Evolutionary conservation across 2,113 vertebrate genomes (phyloP).

Genomic region (Heterotis niloticus): DNA sequence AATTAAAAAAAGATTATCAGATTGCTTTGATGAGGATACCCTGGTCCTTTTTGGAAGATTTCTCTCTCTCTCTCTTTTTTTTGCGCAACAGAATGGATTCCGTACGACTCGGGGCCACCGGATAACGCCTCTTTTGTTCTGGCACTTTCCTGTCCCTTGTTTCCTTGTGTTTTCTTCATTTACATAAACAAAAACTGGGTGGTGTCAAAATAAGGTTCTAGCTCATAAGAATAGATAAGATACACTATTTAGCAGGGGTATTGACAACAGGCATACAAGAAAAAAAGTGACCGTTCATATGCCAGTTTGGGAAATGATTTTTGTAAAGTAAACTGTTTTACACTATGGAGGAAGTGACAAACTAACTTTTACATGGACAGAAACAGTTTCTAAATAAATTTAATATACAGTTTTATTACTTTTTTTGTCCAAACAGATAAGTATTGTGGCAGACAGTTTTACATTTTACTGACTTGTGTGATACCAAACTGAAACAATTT

Average conservation of each 20-base stretch:
- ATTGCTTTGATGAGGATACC: not conserved
- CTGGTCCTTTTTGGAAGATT: not conserved
- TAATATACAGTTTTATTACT: no score
- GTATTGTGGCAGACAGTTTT: not conserved
- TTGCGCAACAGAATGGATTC: not conserved
- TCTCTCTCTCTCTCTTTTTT: not conserved
- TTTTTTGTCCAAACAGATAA: not conserved
- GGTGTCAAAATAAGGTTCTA: not conserved
- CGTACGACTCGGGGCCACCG: not conserved
- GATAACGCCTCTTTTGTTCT: conserved; percentile 20
- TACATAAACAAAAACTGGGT: conserved; percentile 23
- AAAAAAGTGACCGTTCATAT: not conserved
- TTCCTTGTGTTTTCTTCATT: conserved; percentile 32
- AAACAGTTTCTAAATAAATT: no score
- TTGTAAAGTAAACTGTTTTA: not conserved
- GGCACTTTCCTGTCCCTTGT: conserved; percentile 21
- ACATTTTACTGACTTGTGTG: not conserved
- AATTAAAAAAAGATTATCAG: not conserved
- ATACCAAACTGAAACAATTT: not conserved
- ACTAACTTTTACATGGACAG: no score
- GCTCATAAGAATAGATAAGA: not conserved
- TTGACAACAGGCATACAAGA: not conserved
- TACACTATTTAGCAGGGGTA: not conserved
- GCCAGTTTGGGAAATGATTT: no score
- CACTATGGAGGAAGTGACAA: no score